Base-by-base conservation (phyloP, 2,113 vertebrate genomes). In the Suncus etruscus region DNA sequence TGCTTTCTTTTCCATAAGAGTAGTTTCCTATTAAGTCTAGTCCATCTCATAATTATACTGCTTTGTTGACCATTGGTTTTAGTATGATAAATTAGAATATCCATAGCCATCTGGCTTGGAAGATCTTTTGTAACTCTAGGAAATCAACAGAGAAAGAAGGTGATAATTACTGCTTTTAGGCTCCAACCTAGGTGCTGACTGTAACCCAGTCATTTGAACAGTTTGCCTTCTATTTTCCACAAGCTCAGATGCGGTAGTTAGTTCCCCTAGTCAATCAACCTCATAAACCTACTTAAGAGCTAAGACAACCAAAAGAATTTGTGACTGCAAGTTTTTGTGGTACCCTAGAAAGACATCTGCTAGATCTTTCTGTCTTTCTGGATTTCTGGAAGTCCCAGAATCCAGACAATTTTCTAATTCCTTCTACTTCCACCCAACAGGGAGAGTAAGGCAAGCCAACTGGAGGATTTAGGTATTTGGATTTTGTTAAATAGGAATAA, bases 51-150 rank as follows among this genome's bases (percentile, higher is more conserved):
- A 84, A 85, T 93, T 89, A 89, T 74, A 61, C 58, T 82, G n/a
- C 51, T 74, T 80, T 72, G 69, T n/a, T 91, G 87, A 66, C 93
- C 74, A 93, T 92, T 61, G 83, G 54, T 69, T 91, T 51, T 51
- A 80, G 27, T 4, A 58, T 91, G 74, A 91, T 45, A 75, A 75
- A 61, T 14, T 11, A 18, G 65, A 65, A 12, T 39, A 75, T 50
- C 58, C 51, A 31, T n/a, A 58, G 14, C 47, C 45, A 47, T 61
- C 61, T 79, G n/a, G 89, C 27, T 48, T 79, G 45, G 47, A 20
- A 65, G 65, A 51, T 65, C n/a, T 72, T 58, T 78, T 84, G 75
- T 84, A 77, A 66, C 69, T 73, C 7, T 29, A 82, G 89, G 89
- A 95, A 14, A 39, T 51, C 86, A 89, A 65, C 18, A 20, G 48